phyloP scores from a whole-genome alignment of 1,140 invertebrate species.

The Leptinotarsa undecemlineata region DNA sequence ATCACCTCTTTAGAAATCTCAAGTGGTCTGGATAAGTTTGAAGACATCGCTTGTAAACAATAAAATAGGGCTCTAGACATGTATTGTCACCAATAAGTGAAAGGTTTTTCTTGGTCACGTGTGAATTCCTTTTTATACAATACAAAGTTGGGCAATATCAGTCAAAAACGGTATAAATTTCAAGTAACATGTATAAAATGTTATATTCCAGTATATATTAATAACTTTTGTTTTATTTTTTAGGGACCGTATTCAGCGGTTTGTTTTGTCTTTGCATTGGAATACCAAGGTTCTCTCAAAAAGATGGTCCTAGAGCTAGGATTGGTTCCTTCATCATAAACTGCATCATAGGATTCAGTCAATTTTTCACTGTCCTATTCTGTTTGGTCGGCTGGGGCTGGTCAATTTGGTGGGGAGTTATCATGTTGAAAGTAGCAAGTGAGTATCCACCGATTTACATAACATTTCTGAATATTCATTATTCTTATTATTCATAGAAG shows the following conservation, averaged over 20 bases:
- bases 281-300: constrained; percentile 79
- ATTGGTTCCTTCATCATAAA: constrained; percentile 82
- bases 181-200: too few species aligned
- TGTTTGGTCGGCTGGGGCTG: constrained; percentile 96
- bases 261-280: constrained; percentile 86
- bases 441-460: constrained; percentile 50
- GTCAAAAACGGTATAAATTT: too few species aligned
- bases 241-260: constrained; percentile 87
- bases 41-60: too few species aligned
- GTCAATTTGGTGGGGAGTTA: constrained; percentile 95
- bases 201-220: too few species aligned
- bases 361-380: constrained; percentile 92
- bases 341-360: constrained; percentile 79
- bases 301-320: constrained; percentile 70
- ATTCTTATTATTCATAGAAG: not conserved
- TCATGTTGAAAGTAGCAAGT: constrained; percentile 80
- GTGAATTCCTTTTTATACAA: too few species aligned
- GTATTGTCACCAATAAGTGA: too few species aligned
- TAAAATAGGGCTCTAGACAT: too few species aligned
- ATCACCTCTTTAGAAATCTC: too few species aligned
- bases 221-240: constrained; percentile 28
- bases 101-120: too few species aligned
- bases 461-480: not conserved
- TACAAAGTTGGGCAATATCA: too few species aligned
- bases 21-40: too few species aligned